Evolutionary conservation across 2,113 vertebrate species (phyloP), one percentile per base, ranked within the genome.

Genomic region (Scomber scombrus): DNA sequence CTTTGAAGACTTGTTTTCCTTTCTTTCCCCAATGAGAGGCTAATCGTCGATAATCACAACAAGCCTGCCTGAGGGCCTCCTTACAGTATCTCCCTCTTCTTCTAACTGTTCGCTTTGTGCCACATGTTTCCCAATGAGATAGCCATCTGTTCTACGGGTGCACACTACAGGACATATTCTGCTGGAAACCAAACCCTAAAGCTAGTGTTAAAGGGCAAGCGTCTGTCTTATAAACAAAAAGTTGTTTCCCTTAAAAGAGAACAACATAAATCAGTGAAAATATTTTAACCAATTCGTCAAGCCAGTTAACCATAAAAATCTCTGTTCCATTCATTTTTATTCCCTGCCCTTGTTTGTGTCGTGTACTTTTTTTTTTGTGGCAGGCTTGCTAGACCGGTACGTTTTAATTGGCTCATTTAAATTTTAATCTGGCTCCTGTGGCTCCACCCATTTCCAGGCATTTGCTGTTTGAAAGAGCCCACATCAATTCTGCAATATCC

Each of bases 31-130:
- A 90, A 73, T 81, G 82, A 92, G 80, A 75, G 49, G 71, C 79
- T 89, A 85, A 93, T 90, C 51, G 54, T 85, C 64, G 52, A 91
- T 90, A 86, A 93, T 91, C 89, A 78, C 75, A 80, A 75, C 19
- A 66, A 71, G 58, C 12, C 16, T 47, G 82, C 90, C 77, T 16
- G 2, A 23, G 58, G 86, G 63, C 18, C 56, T 9, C 56, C 58
- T 11, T 68, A 46, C 78, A n/a, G 34, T 13, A 23, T 66, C 54
- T 54, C 50, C 34, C 19, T 64, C 13, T 2, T 58, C 21, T 49
- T 58, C 62, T 71, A 75, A 81, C 34, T 23, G 43, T 81, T 87
- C 52, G 23, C 45, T 49, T 34, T 9, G 21, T 58, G 77, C 45
- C 12, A 69, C 73, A 1, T 50, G 54, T 56, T 88, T 82, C 73